Percentiles rank a stretch among this genome's conserved stretches.
Evolutionary conservation across 1,140 invertebrate species (phyloP).

Genomic region (Limonius californicus): DNA sequence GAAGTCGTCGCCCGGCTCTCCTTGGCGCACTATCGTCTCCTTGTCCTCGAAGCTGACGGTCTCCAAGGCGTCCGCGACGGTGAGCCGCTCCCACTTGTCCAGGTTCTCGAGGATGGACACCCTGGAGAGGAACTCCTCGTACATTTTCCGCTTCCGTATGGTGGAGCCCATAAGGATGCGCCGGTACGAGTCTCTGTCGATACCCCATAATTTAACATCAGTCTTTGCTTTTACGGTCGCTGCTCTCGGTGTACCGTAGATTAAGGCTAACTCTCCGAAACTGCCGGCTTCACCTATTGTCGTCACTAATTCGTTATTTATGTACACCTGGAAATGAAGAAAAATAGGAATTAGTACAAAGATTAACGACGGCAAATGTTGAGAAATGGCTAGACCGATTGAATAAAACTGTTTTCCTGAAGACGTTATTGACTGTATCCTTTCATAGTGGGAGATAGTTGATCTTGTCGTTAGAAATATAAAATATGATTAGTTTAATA

Average conservation of each 20-base stretch:
- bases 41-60: conserved; percentile 91
- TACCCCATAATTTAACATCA: conserved; percentile 96
- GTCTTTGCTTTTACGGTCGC: conserved; percentile 95
- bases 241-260: conserved; percentile 95
- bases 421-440: too few species aligned
- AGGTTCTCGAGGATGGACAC: conserved; percentile 97
- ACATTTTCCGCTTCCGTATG: conserved; percentile 98
- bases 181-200: conserved; percentile 96
- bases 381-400: too few species aligned
- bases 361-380: too few species aligned
- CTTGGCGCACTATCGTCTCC: conserved; percentile 95
- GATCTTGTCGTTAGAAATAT: too few species aligned
- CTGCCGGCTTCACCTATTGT: conserved; percentile 95
- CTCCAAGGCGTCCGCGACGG: conserved; percentile 96
- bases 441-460: too few species aligned
- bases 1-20: conserved; percentile 98
- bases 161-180: conserved; percentile 99
- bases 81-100: conserved; percentile 98
- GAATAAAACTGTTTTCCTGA: too few species aligned
- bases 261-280: conserved; percentile 96
- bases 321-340: conserved; percentile 67
- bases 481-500: too few species aligned
- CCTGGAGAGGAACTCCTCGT: conserved; percentile 96
- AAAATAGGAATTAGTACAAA: too few species aligned
- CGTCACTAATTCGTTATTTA: conserved; percentile 84